Evolutionary conservation across 2,888 invertebrate genomes (phyloP), one percentile per base, ranked within the genome.

Genomic region (Dynastes hyllus): DNA sequence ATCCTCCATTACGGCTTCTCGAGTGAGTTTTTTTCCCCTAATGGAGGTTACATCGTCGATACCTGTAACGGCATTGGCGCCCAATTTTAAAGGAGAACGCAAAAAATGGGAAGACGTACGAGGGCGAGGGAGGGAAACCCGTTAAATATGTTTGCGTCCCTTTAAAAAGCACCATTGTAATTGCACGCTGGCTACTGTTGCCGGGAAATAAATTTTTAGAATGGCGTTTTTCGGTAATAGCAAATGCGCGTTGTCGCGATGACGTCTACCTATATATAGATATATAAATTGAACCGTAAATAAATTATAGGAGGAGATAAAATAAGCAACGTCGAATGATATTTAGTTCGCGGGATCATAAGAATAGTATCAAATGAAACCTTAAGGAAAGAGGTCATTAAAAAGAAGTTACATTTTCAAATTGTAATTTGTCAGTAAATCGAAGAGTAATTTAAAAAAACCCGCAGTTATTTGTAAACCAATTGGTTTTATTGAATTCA

Each of bases 121-220:
- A 37, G 9, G 45, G 67, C 22, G 37, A 40, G 45, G 67, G 45
- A 16, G n/a, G 27, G n/a, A 29, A 22, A n/a, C n/a, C 11, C 27
- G 76, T 29, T 32, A 70, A 16, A 27, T 45, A 69, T 45, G 45
- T 50, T 69, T 22, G 69, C 50, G 50, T 69, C 11, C 22, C 50
- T 69, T 69, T 51, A 69, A 69, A 69, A 51, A 69, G 69, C 8
- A 69, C 27, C 51, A 50, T 69, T 69, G 69, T 69, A 50, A 69
- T 50, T 69, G 69, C 50, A 50, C 32, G 37, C 16, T n/a, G 22
- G 1, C 27, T 37, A 13, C 40, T 37, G 27, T 8, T n/a, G 11
- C 11, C 0, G 16, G 37, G 50, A 69, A 69, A 69, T 69, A 51
- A 69, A 69, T 69, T 50, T n/a, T 50, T 50, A 1, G 9, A 50